These are phyloP conservation scores for Atractosteus spatula DNA, from an alignment of 2,113 vertebrate species.

Conservation along the genomic window DNA sequence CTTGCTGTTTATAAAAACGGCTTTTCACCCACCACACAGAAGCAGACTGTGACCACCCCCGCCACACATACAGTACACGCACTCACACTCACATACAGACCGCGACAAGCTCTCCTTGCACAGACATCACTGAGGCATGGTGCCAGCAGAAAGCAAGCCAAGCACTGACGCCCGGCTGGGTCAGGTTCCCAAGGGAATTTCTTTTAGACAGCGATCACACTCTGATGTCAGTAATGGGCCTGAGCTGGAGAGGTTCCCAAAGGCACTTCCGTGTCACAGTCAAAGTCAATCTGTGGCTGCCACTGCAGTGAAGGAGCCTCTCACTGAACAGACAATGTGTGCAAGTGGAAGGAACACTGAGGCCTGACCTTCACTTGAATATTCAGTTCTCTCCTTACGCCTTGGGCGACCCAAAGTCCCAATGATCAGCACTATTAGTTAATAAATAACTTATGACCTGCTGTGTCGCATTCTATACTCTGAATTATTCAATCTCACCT, in stretches of 20 bases:
- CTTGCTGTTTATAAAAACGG: constrained; percentile 47
- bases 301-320: neutral
- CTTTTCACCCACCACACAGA: constrained; percentile 47
- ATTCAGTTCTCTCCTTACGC: neutral
- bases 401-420: neutral
- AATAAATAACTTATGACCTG: neutral
- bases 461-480: neutral
- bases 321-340: constrained; percentile 7
- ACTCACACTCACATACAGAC: neutral
- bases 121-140: constrained; percentile 25
- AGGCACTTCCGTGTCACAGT: neutral
- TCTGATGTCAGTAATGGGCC: constrained; percentile 17
- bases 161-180: constrained; percentile 10
- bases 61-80: neutral
- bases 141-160: neutral
- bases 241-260: constrained; percentile 1
- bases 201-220: neutral
- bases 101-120: constrained; percentile 21
- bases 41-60: constrained; percentile 32
- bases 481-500: neutral
- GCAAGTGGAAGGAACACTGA: neutral
- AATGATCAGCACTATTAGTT: neutral
- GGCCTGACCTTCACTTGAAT: neutral
- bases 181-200: constrained; percentile 4
- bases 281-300: constrained; percentile 1